phyloP scores from a whole-genome alignment of 2,113 vertebrate genomes.

The Guaruba guarouba region DNA sequence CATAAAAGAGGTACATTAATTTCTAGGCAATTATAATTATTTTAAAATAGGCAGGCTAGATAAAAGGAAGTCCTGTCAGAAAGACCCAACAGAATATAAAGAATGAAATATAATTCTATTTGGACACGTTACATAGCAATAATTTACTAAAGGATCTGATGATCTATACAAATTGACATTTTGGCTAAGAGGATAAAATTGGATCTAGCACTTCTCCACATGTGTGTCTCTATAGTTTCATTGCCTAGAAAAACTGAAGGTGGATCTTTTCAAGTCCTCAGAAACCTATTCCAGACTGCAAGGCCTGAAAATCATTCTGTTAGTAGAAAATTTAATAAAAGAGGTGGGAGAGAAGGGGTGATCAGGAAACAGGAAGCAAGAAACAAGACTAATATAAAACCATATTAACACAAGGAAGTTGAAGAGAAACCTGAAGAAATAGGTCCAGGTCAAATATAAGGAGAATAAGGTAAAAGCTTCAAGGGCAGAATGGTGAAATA shows the following conservation, averaged over 20 bases:
- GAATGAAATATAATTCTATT: neutral
- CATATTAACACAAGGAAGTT: neutral
- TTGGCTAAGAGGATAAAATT: slow-evolving; percentile 4
- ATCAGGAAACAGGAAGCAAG: neutral
- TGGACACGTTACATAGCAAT: neutral
- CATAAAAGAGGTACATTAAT: neutral
- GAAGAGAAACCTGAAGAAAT: neutral
- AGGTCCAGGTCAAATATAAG: neutral
- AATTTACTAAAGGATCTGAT: neutral
- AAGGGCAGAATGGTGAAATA: neutral
- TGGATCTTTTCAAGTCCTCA: neutral
- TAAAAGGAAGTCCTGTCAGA: neutral
- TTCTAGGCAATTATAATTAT: neutral
- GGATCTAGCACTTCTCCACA: neutral
- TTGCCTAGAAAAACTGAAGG: neutral
- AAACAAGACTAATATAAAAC: neutral
- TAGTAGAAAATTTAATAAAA: neutral
- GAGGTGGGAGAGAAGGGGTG: neutral
- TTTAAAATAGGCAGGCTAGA: neutral
- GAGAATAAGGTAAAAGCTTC: neutral
- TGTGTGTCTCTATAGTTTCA: neutral
- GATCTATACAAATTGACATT: neutral
- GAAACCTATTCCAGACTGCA: neutral
- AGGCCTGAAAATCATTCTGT: neutral
- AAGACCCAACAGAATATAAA: neutral